phyloP scores from a whole-genome alignment of 2,113 vertebrate species.

The Mustela lutreola region DNA sequence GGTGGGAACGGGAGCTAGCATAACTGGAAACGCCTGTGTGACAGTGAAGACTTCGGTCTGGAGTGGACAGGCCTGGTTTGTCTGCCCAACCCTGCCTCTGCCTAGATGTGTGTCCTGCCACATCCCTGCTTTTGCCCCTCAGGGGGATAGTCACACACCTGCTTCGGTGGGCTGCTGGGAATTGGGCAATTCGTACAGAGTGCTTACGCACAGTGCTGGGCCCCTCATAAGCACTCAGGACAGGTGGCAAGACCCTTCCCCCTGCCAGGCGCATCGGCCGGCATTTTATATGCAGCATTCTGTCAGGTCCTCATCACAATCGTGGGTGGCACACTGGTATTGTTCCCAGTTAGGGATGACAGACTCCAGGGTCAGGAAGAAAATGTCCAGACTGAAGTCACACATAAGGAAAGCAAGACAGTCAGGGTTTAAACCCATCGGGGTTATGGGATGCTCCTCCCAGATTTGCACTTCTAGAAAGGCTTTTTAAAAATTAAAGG shows the following conservation, averaged over 20 bases:
- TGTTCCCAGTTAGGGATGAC: background rate
- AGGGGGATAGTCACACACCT: too few species aligned
- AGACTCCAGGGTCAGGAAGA: background rate
- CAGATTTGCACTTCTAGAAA: background rate
- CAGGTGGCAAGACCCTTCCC: background rate
- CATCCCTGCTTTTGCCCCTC: background rate
- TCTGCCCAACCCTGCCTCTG: background rate
- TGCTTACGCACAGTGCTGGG: background rate
- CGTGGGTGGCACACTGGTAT: background rate
- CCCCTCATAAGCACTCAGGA: background rate
- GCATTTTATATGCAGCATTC: fast-evolving
- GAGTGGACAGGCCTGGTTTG: background rate
- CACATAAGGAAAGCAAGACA: background rate
- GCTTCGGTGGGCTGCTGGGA: background rate
- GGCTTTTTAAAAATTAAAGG: background rate
- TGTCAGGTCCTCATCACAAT: background rate
- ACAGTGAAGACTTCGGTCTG: background rate
- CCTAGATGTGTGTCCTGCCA: background rate
- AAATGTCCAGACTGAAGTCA: background rate
- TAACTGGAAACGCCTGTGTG: background rate
- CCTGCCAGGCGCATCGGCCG: background rate
- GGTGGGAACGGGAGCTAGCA: background rate
- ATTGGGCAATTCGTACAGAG: background rate
- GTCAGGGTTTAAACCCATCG: background rate
- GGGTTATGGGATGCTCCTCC: fast-evolving